Conservation (phyloP, 2,888 invertebrate species). For the Eupeodes luniger region DNA sequence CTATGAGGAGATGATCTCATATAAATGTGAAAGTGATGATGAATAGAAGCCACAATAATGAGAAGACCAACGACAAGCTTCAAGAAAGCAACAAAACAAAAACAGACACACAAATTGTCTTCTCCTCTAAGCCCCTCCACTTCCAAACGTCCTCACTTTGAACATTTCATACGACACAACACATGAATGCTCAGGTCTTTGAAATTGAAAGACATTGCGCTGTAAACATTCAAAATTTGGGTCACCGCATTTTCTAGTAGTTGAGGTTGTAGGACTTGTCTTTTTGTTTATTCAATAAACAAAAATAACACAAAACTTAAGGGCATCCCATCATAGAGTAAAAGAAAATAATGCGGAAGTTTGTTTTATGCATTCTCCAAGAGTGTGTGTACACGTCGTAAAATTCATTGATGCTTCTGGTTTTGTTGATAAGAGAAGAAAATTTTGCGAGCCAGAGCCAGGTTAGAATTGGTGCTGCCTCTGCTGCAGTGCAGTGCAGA, state of each 20-base stretch:
- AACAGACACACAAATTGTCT: neutral
- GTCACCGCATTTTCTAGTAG: conserved; percentile 39
- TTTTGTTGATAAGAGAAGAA: neutral
- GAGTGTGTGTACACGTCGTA: conserved; percentile 1
- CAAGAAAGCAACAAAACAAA: neutral
- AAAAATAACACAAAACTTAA: conserved; percentile 10
- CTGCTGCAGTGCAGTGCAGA: neutral
- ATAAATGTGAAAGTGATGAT: conserved; percentile 21
- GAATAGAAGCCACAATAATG: conserved; percentile 27
- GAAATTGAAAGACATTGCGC: conserved; percentile 15
- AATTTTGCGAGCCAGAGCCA: neutral
- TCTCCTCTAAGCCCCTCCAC: too few relatives aligned
- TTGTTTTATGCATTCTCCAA: conserved; percentile 16
- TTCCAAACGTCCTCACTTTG: neutral
- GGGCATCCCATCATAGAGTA: conserved; percentile 8
- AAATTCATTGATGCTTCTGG: conserved; percentile 37
- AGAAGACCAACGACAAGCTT: conserved; percentile 14
- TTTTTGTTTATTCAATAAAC: conserved; percentile 5
- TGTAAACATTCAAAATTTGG: conserved; percentile 40
- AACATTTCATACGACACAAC: neutral
- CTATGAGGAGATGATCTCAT: conserved; percentile 23
- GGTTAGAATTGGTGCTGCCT: neutral
- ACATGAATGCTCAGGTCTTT: conserved; percentile 26
- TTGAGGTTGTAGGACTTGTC: neutral
- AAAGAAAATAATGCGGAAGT: conserved; percentile 34